These are phyloP conservation scores for Phlogophora meticulosa DNA, from an alignment of 2,888 invertebrate species.

Conservation along the genomic window DNA sequence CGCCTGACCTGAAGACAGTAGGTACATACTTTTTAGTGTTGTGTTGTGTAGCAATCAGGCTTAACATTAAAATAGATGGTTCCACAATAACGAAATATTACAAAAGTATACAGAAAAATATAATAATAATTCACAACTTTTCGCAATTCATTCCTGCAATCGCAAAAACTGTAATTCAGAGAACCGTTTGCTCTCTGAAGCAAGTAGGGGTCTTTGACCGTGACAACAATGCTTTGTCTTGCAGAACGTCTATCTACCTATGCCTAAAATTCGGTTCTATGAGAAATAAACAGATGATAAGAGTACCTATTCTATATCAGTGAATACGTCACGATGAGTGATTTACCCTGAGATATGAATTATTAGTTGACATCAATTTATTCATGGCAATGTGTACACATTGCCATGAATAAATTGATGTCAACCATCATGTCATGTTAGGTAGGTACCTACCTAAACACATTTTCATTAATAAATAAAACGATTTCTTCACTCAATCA, in stretches of 20 bases:
- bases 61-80: too few species aligned
- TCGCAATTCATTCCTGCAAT: background rate
- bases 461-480: too few species aligned
- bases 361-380: too few species aligned
- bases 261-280: background rate
- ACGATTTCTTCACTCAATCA: background rate
- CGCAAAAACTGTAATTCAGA: background rate
- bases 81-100: background rate
- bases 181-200: slow-evolving; percentile 1
- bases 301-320: slow-evolving; percentile 2
- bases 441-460: too few species aligned
- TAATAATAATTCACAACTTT: background rate
- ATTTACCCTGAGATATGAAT: slow-evolving; percentile 27
- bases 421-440: too few species aligned
- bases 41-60: background rate
- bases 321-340: slow-evolving; percentile 13
- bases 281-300: slow-evolving; percentile 8
- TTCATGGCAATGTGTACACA: too few species aligned
- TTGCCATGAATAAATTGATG: too few species aligned
- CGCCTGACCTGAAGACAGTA: slow-evolving; percentile 77
- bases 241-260: slow-evolving; percentile 11
- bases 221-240: slow-evolving; percentile 22
- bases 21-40: background rate
- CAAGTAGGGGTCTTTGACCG: slow-evolving; percentile 38
- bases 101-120: background rate